Evolutionary conservation across 2,888 invertebrate species (phyloP), one percentile per base, ranked within the genome.

Genomic region (Belgica antarctica): DNA sequence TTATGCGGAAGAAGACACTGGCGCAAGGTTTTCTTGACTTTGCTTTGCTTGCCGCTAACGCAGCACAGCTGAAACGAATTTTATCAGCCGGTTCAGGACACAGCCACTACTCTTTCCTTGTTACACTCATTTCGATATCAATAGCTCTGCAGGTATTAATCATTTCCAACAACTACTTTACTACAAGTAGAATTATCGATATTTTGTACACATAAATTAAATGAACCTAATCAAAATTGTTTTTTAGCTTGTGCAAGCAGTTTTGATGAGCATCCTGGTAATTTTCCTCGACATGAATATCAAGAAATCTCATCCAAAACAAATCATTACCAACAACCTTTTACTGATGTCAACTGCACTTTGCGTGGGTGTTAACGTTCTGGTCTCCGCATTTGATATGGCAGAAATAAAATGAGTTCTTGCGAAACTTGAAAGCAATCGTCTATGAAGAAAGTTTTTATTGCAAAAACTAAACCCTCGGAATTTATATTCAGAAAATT

Each of bases 401-500:
- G 68, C 68, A 7, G 68, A 68, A 34, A 57, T 68, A 5, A 41
- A 41, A 15, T 41, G 41, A 41, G n/a, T n/a, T n/a, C n/a, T n/a
- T n/a, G n/a, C n/a, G n/a, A n/a, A n/a, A n/a, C n/a, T n/a, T n/a
- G n/a, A n/a, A n/a, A n/a, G n/a, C n/a, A n/a, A n/a, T n/a, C n/a
- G n/a, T n/a, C n/a, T n/a, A n/a, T n/a, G n/a, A n/a, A n/a, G n/a
- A n/a, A n/a, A n/a, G n/a, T n/a, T n/a, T n/a, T n/a, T 31, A 12
- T 31, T 5, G 34, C 34, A 5, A 12, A 31, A 31, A 31, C 5
- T 31, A 31, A 8, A 31, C 12, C 7, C 34, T 31, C 34, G 34
- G 12, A 31, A 31, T 34, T 34, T 34, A 62, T 62, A 15, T 5
- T 62, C 5, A 62, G 3, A 62, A 28, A 4, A 75, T 75, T 24